phyloP scores from a whole-genome alignment of 2,113 vertebrate species.

The Megatriorchis doriae region DNA sequence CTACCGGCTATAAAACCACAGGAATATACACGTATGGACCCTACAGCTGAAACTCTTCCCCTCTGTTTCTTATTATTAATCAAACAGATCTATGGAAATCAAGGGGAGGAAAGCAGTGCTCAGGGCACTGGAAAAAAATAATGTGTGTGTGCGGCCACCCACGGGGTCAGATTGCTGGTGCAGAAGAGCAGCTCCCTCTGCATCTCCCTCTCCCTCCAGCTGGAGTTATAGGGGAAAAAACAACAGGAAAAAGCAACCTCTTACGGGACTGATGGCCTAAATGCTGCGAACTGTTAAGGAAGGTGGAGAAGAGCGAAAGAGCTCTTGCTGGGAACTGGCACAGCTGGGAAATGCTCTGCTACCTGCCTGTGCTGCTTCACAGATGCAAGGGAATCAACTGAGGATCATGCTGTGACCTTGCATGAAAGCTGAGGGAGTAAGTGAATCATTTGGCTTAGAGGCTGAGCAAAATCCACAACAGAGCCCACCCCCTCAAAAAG shows the following conservation, averaged over 20 bases:
- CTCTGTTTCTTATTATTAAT: background rate
- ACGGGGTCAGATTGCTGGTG: rapidly evolving
- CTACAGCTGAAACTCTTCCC: background rate
- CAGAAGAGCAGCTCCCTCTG: background rate
- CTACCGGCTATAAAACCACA: background rate
- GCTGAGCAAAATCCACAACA: background rate
- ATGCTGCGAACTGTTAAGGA: background rate
- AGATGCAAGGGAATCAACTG: background rate
- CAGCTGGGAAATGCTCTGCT: background rate
- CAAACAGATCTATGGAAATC: background rate
- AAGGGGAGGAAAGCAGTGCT: background rate
- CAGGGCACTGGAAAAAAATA: background rate
- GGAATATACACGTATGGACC: background rate
- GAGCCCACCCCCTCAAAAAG: background rate
- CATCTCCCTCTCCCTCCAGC: background rate
- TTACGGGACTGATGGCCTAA: background rate
- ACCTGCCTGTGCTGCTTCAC: background rate
- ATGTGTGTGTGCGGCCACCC: rapidly evolving
- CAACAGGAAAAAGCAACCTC: background rate
- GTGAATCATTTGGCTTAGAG: background rate
- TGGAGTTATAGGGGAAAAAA: background rate
- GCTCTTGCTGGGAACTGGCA: background rate
- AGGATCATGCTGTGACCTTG: background rate
- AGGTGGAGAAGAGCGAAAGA: background rate
- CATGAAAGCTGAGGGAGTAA: background rate